A percentile compares a stretch with the other conserved stretches of the same genome.
These are phyloP conservation scores for Heteromurus nitidus DNA, from an alignment of 2,888 invertebrate genomes.

Conservation along the genomic window DNA sequence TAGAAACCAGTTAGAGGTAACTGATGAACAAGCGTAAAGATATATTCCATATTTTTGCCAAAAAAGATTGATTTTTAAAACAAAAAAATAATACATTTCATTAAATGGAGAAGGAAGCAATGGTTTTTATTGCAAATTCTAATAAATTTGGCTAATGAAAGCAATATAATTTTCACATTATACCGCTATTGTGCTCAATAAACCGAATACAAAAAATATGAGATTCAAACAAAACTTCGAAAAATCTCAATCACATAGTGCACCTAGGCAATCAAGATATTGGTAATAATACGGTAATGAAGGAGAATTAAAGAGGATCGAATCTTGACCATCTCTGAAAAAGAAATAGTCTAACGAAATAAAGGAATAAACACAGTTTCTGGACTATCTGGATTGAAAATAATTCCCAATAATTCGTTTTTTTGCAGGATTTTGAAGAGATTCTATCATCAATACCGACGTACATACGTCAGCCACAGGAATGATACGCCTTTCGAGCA, in stretches of 20 bases:
- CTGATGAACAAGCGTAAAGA: neutral
- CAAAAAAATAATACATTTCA: neutral
- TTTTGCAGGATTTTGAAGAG: no score
- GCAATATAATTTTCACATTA: neutral
- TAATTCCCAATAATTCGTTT: no score
- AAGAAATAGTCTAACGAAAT: no score
- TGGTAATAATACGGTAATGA: no score
- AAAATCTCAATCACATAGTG: no score
- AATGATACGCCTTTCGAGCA: neutral
- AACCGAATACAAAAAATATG: no score
- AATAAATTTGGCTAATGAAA: neutral
- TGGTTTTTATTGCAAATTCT: neutral
- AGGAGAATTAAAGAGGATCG: no score
- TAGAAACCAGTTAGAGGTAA: neutral
- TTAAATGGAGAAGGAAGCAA: neutral
- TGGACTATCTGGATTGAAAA: slow-evolving; percentile 6
- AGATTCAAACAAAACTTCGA: no score
- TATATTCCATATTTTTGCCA: slow-evolving; percentile 11
- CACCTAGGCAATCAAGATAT: no score
- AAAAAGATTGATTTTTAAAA: neutral
- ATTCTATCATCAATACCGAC: neutral
- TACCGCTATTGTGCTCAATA: neutral
- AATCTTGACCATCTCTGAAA: no score
- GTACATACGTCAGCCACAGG: no score
- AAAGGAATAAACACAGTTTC: neutral